Evolutionary conservation across 2,113 vertebrate genomes (phyloP).

Genomic region (Bambusicola thoracicus): DNA sequence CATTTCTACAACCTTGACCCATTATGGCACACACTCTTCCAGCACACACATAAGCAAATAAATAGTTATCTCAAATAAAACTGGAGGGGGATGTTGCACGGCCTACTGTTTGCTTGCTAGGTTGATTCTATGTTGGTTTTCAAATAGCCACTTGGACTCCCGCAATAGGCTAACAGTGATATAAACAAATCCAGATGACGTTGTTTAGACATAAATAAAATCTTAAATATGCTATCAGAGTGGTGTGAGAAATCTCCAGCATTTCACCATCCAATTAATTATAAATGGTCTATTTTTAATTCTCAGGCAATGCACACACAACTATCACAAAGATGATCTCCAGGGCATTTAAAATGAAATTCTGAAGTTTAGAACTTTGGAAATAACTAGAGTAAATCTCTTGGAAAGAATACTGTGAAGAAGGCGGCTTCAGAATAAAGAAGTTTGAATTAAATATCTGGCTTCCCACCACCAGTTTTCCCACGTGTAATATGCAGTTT

Average conservation of each 20-base stretch:
- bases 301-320: background rate
- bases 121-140: background rate
- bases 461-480: background rate
- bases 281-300: slow-evolving; percentile 29
- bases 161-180: slow-evolving; percentile 13
- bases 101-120: background rate
- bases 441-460: background rate
- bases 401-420: background rate
- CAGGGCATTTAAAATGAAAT: slow-evolving; percentile 1
- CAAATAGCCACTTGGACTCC: slow-evolving; percentile 21
- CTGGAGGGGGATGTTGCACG: background rate
- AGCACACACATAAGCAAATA: background rate
- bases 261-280: slow-evolving; percentile 24
- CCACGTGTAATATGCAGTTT: background rate
- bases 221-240: background rate
- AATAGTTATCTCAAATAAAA: background rate
- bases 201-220: slow-evolving; percentile 49
- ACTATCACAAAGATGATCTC: background rate
- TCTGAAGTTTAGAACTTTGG: background rate
- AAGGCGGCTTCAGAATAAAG: background rate
- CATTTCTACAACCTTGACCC: background rate
- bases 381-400: background rate
- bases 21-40: background rate
- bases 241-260: slow-evolving; percentile 25
- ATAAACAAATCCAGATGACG: slow-evolving; percentile 54